Evolutionary conservation across 2,888 invertebrate genomes (phyloP), one percentile per base, ranked within the genome.

Genomic region (Sesamia inferens): DNA sequence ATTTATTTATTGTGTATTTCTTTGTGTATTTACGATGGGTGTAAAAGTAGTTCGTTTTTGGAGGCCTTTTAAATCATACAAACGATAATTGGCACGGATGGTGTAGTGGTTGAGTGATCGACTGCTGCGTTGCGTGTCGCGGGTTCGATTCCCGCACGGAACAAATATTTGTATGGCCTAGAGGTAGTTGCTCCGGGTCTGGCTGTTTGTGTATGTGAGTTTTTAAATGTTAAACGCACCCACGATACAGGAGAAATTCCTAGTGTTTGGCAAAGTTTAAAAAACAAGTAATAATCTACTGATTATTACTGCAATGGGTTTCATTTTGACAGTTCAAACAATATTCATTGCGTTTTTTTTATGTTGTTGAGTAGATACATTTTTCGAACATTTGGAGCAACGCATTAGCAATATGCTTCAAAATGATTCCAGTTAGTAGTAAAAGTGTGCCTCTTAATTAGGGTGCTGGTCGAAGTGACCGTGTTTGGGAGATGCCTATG

Each of bases 1-100:
- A 85, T 87, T 86, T 83, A 79, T 83, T 69, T 66, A 19, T 51
- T 58, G 5, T 71, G 51, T 68, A n/a, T 68, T 83, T 69, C 63
- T 19, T 51, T 58, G 5, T 71, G 51, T 68, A n/a, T 68, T 64
- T 39, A 57, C 51, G 39, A 57, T 22, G 22, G 10, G 1, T 64
- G 62, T 76, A 76, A 67, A 19, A 5, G 57, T 44, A 14, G n/a
- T 14, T 47, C 6, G 11, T 54, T 54, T 24, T 42, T 54, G 24
- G 51, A 42, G 10, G 10, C 0, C 5, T 39, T 47, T 62, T n/a
- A 22, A 68, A 48, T 39, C 2, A n/a, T 5, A 51, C 22, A 39
- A 39, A 39, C 39, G 39, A 31, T 31, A 31, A n/a, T n/a, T n/a
- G n/a, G 31, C 31, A 31, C 31, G 31, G 31, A 2, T 31, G 31